These are phyloP conservation scores for Spongia lamella DNA, from an alignment of 37 sponge, comb jelly and placozoan species.

Conservation along the genomic window DNA sequence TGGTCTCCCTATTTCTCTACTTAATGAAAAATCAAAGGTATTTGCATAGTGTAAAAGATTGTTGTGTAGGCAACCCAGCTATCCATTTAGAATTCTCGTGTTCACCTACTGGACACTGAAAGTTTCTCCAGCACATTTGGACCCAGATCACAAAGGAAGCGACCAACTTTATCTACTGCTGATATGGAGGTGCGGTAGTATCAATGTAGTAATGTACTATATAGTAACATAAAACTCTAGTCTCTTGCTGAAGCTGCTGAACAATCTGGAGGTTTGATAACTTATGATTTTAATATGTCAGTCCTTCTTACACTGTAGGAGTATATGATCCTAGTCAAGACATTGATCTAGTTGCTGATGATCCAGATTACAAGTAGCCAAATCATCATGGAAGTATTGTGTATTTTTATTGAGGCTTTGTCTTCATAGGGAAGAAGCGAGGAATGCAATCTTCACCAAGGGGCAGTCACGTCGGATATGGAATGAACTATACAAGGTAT, in stretches of 20 bases:
- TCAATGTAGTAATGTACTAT: background rate
- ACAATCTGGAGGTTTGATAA: background rate
- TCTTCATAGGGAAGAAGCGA: constrained; percentile 70
- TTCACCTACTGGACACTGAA: constrained; percentile 94
- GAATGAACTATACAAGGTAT: constrained; percentile 97
- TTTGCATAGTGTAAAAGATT: background rate
- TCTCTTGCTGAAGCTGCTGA: too few species aligned
- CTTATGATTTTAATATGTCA: background rate
- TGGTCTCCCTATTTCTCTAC: constrained; percentile 88
- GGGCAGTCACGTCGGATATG: constrained; percentile 96
- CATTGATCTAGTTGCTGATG: constrained; percentile 54
- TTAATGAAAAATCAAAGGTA: constrained; percentile 92
- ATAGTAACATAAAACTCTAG: too few species aligned
- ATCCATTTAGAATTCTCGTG: constrained; percentile 55
- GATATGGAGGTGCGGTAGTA: constrained; percentile 63
- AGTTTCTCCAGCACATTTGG: constrained; percentile 93
- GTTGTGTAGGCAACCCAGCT: background rate
- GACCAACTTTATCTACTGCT: constrained; percentile 62
- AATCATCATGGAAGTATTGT: constrained; percentile 21
- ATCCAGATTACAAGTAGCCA: constrained; percentile 63
- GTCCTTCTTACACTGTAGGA: constrained; percentile 19
- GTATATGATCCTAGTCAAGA: constrained; percentile 56
- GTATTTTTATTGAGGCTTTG: constrained; percentile 20
- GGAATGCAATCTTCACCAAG: constrained; percentile 80
- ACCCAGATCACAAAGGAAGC: constrained; percentile 83